phyloP scores from a whole-genome alignment of 2,113 vertebrate genomes.

The Phodopus roborovskii region DNA sequence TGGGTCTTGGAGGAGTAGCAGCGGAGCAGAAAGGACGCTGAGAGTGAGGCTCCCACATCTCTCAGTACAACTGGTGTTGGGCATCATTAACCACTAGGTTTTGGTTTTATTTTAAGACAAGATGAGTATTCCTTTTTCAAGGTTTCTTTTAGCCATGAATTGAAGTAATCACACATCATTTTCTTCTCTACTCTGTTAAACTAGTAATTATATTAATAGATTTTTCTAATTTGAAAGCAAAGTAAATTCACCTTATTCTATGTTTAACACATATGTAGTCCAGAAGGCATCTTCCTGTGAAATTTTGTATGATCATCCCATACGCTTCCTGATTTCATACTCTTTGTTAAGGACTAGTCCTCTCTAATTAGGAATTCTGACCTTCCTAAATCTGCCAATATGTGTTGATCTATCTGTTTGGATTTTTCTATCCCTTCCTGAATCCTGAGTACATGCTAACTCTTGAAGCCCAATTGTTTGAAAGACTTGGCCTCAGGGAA shows the following conservation, averaged over 20 bases:
- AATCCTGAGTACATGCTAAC: not conserved
- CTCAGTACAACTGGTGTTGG: not conserved
- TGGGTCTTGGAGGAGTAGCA: not conserved
- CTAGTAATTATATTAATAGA: not conserved
- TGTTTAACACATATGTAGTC: not conserved
- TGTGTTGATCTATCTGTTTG: slow-evolving; percentile 19
- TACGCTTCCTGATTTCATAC: not conserved
- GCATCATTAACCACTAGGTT: not conserved
- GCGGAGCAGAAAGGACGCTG: not conserved
- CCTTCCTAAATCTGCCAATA: not conserved
- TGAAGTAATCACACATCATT: not conserved
- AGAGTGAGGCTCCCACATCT: not conserved
- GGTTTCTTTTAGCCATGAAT: not conserved
- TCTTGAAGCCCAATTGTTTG: not conserved
- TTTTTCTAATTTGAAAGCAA: not conserved
- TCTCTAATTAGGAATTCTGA: not conserved
- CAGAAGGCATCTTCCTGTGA: not conserved
- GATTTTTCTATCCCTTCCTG: not conserved
- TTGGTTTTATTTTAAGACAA: not conserved
- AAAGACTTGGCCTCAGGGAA: not conserved
- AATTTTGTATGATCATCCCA: not conserved
- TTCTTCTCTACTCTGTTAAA: not conserved
- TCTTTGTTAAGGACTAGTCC: not conserved
- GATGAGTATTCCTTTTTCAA: not conserved
- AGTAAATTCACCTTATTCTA: not conserved